Conservation (phyloP, 2,113 vertebrate genomes). For the Neopipo cinnamomea region DNA sequence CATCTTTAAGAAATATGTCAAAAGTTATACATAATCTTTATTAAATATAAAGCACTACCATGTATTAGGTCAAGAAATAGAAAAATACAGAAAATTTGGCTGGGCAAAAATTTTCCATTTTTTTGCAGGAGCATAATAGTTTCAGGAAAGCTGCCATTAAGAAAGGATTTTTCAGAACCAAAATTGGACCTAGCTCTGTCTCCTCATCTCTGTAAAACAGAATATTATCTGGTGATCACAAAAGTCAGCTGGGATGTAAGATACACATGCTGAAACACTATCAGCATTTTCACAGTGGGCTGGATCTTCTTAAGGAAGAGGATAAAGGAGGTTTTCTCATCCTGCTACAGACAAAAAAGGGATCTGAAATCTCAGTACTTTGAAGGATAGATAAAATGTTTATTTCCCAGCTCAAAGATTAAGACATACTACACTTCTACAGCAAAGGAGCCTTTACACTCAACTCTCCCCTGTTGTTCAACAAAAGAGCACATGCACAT, state of each 20-base stretch:
- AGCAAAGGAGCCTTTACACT: not conserved
- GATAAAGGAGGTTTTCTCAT: not conserved
- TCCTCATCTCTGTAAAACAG: not conserved
- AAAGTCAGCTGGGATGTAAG: not conserved
- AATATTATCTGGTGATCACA: not conserved
- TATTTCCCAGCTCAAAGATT: not conserved
- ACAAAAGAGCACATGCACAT: not conserved
- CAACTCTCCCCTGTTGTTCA: not conserved
- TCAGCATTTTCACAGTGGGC: not conserved
- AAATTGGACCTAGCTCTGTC: not conserved
- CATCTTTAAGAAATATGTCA: not conserved
- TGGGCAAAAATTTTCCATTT: not conserved
- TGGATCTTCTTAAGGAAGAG: not conserved
- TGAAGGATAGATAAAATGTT: not conserved
- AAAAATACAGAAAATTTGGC: not conserved
- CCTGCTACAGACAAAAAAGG: not conserved
- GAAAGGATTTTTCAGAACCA: not conserved
- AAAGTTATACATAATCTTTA: not conserved
- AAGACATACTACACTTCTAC: not conserved
- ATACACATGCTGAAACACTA: not conserved
- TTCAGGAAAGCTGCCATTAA: not conserved
- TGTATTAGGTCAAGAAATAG: not conserved
- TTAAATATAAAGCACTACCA: not conserved
- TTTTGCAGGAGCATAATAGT: not conserved
- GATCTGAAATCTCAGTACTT: not conserved